A percentile compares a stretch with the other conserved stretches of the same genome.
phyloP scores from a whole-genome alignment of 2,888 invertebrate species.

The Nowickia ferox region DNA sequence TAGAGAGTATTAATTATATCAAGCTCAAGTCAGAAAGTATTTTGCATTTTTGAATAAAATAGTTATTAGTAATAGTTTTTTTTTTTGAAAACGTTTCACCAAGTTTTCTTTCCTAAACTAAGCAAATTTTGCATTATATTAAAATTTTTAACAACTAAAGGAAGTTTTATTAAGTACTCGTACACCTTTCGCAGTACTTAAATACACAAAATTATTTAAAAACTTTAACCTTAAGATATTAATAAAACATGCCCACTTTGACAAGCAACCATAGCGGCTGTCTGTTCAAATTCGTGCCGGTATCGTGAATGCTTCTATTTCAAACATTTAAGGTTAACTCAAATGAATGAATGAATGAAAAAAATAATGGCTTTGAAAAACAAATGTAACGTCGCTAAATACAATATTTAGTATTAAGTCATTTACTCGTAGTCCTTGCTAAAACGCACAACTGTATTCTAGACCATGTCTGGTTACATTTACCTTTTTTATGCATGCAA shows the following conservation, averaged over 20 bases:
- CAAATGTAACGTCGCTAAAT: slow-evolving; percentile 4
- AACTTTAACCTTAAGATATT: slow-evolving; percentile 43
- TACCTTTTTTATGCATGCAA: slow-evolving; percentile 44
- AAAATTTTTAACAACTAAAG: not conserved
- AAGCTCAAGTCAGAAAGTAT: no score
- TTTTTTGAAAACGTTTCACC: no score
- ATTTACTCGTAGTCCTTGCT: slow-evolving; percentile 28
- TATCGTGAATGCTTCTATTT: slow-evolving; percentile 9
- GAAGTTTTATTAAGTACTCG: not conserved
- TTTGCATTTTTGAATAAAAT: no score
- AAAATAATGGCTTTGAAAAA: slow-evolving; percentile 7
- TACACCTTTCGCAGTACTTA: not conserved
- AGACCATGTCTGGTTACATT: slow-evolving; percentile 59
- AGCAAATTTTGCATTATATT: no score
- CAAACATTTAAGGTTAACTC: slow-evolving; percentile 29
- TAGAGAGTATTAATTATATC: no score
- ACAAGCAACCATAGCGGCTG: not conserved
- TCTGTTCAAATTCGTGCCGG: not conserved
- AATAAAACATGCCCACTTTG: slow-evolving; percentile 14
- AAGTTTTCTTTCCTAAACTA: no score
- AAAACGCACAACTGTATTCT: slow-evolving; percentile 10
- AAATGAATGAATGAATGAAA: slow-evolving; percentile 27
- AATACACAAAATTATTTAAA: slow-evolving; percentile 9
- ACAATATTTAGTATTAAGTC: slow-evolving; percentile 31
- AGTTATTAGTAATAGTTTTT: no score